Percentiles rank a stretch among this genome's conserved stretches.
Evolutionary conservation across 2,113 vertebrate genomes (phyloP).

Genomic region (Plecturocebus donacophilus): DNA sequence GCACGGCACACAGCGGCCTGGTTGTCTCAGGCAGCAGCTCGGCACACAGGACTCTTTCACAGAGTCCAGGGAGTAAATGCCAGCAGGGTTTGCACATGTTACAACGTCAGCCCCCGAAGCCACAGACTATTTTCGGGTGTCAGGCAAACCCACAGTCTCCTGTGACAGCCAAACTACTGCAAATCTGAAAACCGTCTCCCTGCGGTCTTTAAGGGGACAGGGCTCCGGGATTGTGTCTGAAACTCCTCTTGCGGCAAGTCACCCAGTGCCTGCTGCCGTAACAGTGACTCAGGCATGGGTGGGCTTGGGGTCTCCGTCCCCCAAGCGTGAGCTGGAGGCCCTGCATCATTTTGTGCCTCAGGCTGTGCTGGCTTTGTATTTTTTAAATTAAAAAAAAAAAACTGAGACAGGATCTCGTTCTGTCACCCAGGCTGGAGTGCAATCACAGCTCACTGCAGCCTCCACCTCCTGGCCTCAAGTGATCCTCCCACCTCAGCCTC

Average conservation of each 20-base stretch:
- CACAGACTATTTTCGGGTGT: slow-evolving; percentile 14
- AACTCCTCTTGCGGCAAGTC: accelerated
- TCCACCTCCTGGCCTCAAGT: too few species aligned
- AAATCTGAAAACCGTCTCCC: background rate
- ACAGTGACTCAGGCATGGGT: accelerated
- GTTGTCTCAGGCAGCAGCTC: background rate
- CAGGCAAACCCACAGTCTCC: slow-evolving; percentile 13
- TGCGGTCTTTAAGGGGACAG: accelerated
- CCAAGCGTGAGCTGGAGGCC: accelerated
- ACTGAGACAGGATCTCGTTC: too few species aligned
- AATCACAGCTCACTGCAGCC: too few species aligned
- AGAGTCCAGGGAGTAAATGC: background rate
- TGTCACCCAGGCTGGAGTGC: too few species aligned
- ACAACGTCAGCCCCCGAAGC: slow-evolving; percentile 7
- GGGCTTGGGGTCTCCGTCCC: background rate
- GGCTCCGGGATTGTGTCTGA: background rate
- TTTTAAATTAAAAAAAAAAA: too few species aligned
- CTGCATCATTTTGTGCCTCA: too few species aligned
- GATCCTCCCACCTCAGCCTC: too few species aligned
- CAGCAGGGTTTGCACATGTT: background rate
- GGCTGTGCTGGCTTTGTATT: background rate
- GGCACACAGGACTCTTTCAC: slow-evolving; percentile 22
- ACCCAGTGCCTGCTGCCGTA: accelerated
- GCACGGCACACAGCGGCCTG: background rate
- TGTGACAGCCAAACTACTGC: background rate